Base-by-base conservation (phyloP, 2,113 vertebrate species). In the Propithecus coquereli region DNA sequence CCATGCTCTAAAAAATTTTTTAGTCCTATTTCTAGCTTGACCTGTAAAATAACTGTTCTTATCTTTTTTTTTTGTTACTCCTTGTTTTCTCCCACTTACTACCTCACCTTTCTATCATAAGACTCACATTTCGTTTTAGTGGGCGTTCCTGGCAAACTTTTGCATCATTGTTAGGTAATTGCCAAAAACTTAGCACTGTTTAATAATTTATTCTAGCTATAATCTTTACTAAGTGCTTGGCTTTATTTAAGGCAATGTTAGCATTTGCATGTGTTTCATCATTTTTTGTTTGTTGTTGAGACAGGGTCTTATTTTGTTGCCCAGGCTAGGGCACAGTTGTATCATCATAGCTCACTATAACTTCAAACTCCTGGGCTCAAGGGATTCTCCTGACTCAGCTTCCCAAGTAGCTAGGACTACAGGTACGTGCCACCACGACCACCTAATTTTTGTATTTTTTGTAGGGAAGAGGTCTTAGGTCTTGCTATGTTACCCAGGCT, bases 121-220 rank as follows among this genome's bases (percentile, higher is more conserved):
- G 2, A 57, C 20, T 22, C 11, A 87, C 50, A 37, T 50, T 95
- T 90, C 43, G 30, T 76, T 70, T 91, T 37, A 86, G 40, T 50
- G 8, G 50, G 61, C 93, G 23, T 79, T 87, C 20, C 47, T 47
- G n/a, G 32, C 7, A 70, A 79, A 61, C 8, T 70, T 96, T 87
- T 82, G 25, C 17, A 52, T 74, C 18, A 93, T n/a, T 13, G 18
- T 52, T 74, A 90, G 32, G 5, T 79, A 74, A 47, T 94, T 34
- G 87, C 18, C 43, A 25, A 45, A 79, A 83, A n/a, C 2, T 92
- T 6, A 80, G 7, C 25, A 61, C 59, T 61, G 3, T 61, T 3
- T 83, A 66, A 32, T 93, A 89, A 90, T 70, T 92, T 87, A 96
- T 89, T 85, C 45, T 7, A 90, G 17, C 25, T 96, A 18, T 94